Base-by-base conservation (phyloP, 2,888 invertebrate genomes). In the Amphipoea lucens region DNA sequence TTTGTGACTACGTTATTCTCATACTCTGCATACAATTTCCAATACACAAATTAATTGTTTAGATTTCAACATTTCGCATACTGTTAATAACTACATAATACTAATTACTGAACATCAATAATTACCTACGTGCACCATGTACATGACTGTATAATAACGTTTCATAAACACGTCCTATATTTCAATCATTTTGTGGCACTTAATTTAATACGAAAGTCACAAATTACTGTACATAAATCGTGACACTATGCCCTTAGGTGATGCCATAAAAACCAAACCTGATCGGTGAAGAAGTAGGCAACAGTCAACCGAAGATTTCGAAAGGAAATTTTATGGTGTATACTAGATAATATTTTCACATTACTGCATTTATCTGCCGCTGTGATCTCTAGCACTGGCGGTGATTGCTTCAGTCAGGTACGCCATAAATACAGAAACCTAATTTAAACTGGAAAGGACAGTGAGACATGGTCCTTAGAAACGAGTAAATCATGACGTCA, bases 251-350 rank as follows among this genome's bases (percentile, higher is more conserved):
- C 85, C 85, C 82, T 83, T 63, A 87, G 78, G 81, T 83, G 81
- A 83, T 68, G 81, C 74, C 74, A 81, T 88, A 87, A 86, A 86
- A 85, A 87, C 84, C 66, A 82, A 84, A 82, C 84, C 73, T 77
- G 85, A 90, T 88, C 73, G 66, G 68, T 81, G 75, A 77, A 83
- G 71, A 86, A 86, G 82, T 85, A 84, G 83, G 83, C 77, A 80
- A 81, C 81, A 85, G 83, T 78, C 78, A 73, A 78, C 72, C 76
- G 79, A 86, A 83, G 86, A 87, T 91, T 90, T 88, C 87, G 87
- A 89, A 90, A 90, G 83, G 74, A 76, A 82, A 88, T 88, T 87
- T 90, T 90, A 91, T 90, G 72, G 83, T 69, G 76, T 79, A 79
- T 5, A 79, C 83, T 84, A 86, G 88, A 86, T 89, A 83, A 83